Conservation (phyloP, 1,140 invertebrate species). For the Conus ventricosus region DNA sequence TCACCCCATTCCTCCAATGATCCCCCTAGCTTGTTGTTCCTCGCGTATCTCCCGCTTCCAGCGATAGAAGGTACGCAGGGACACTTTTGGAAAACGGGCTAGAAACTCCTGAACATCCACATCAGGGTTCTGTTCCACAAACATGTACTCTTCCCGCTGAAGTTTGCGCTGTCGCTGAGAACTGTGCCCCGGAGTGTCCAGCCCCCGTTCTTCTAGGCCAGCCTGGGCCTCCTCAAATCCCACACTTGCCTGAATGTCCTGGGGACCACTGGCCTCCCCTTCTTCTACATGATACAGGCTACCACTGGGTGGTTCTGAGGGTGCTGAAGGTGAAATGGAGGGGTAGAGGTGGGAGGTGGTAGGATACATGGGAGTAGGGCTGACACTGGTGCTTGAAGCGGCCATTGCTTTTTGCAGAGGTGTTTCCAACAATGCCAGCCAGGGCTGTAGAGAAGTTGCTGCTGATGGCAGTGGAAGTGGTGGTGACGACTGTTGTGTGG, state of each 20-base stretch:
- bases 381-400: background rate
- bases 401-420: background rate
- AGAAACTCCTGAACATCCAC: conserved; percentile 52
- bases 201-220: background rate
- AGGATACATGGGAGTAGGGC: background rate
- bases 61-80: conserved; percentile 51
- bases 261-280: background rate
- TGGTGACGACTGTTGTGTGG: background rate
- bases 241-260: background rate
- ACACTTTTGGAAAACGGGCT: conserved; percentile 44
- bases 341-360: background rate
- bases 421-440: conserved; percentile 15
- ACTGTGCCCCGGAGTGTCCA: conserved; percentile 1
- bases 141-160: conserved; percentile 52
- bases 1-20: background rate
- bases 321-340: background rate
- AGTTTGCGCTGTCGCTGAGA: conserved; percentile 50
- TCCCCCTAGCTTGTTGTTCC: conserved; percentile 33
- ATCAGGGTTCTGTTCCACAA: conserved; percentile 49
- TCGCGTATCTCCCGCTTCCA: conserved; percentile 53
- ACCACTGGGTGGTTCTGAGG: background rate
- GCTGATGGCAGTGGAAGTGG: background rate
- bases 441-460: conserved; percentile 19
- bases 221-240: background rate
- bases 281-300: too few species aligned